A percentile compares a stretch with the other conserved stretches of the same genome.
phyloP scores from a whole-genome alignment of 2,113 vertebrate species.

The Bagarius yarrelli region DNA sequence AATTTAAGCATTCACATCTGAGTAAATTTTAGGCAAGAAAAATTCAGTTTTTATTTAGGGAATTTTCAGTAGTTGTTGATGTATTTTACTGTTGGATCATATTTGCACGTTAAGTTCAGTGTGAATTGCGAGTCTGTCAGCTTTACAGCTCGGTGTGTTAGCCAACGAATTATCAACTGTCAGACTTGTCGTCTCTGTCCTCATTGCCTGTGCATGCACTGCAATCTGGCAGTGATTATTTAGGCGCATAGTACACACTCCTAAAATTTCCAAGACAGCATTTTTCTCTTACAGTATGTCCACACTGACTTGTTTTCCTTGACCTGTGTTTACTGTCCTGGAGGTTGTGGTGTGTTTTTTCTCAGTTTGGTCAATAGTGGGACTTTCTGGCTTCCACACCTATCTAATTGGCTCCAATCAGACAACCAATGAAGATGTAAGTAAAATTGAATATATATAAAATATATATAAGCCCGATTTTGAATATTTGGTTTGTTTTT shows the following conservation, averaged over 20 bases:
- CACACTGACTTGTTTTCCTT: slow-evolving; percentile 70
- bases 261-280: not conserved
- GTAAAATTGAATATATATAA: too few relatives aligned
- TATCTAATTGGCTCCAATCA: slow-evolving; percentile 99
- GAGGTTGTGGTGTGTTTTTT: slow-evolving; percentile 98
- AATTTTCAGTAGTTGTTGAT: not conserved
- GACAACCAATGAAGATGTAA: slow-evolving; percentile 98
- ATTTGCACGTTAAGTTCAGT: not conserved
- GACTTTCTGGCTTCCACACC: slow-evolving; percentile 96
- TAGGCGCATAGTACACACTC: not conserved
- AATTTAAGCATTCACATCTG: not conserved
- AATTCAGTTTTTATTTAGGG: not conserved
- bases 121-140: slow-evolving; percentile 15
- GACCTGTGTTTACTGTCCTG: slow-evolving; percentile 83
- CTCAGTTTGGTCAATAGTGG: slow-evolving; percentile 97
- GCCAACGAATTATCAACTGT: slow-evolving; percentile 7
- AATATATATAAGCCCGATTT: too few relatives aligned
- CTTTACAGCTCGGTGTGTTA: slow-evolving; percentile 7
- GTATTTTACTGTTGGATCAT: not conserved
- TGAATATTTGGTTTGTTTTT: too few relatives aligned
- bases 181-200: slow-evolving; percentile 11
- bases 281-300: not conserved
- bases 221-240: not conserved
- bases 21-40: not conserved
- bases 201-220: not conserved